Base-by-base conservation (phyloP, 53 echinoderm and acorn worm species). In the Echinarachnius parma region DNA sequence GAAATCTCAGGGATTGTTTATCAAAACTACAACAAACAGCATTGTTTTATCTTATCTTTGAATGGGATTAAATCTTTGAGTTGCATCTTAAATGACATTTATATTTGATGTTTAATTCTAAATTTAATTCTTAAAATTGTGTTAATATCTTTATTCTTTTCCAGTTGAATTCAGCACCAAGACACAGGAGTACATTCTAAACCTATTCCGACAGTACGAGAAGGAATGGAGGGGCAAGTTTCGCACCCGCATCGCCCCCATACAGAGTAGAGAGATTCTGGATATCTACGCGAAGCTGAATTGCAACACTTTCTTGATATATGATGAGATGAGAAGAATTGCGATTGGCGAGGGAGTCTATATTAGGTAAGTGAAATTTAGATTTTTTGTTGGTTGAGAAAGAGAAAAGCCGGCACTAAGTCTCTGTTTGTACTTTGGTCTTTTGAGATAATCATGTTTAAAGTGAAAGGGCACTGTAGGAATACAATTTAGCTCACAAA, bases 201-300 rank as follows among this genome's bases (percentile, higher is more conserved):
- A 27, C 15, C 25, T 56, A 16, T 72, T 72, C 29, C 74, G 44
- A 7, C 57, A 34, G 34, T 72, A 72, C 29, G 74, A 72, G 74
- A 72, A 56, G 20, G 57, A 42, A 1, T 72, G 74, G 74, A 36
- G 74, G 28, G 55, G 74, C 22, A 72, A 72, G 29, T 11, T 72
- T 9, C 27, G 28, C 18, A 56, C n/a, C 57, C 26, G 28, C 26
- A 24, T 72, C 8, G 14, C 57, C 23, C 74, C 74, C 26, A 23
- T 72, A 15, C 15, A 19, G 28, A 27, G 39, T 29, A 18, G 7
- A 36, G 44, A 39, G 39, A 54, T 72, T 19, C 28, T 72, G 25
- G 57, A 56, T 10, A 26, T 37, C 1, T 72, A 56, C 35, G 25
- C 55, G 26, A 72, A 39, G 44, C 74, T 72, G 14, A 37, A 4